Base-by-base conservation (phyloP, 2,113 vertebrate genomes). In the Tachysurus vachellii region DNA sequence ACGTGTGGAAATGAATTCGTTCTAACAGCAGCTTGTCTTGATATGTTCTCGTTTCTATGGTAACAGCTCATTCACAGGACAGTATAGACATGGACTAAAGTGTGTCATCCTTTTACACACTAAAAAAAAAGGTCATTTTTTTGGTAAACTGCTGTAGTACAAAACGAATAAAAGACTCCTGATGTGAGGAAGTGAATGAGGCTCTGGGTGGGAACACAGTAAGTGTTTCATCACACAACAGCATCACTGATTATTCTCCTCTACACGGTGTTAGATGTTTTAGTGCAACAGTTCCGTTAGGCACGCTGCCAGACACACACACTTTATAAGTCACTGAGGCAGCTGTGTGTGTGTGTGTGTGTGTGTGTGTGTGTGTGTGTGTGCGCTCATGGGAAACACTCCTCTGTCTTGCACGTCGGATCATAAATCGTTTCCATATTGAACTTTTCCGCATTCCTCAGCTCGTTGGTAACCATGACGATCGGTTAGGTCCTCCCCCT, bases 341-440 rank as follows among this genome's bases (percentile, higher is more conserved):
- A 54, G 75, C 47, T 82, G 61, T 21, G 71, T 53, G 80, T 26
- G 47, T 80, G 54, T n/a, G 5, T 50, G 28, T 59, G 80, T 26
- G 56, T 47, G 44, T 23, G 79, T 53, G n/a, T 54, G 82, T 83
- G 81, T 66, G 81, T 66, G 81, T 62, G 59, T 11, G n/a, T 3
- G 44, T 2, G 5, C 11, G 16, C 28, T 44, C 71, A 77, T 76
- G 57, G 73, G 75, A 83, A 70, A 83, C 62, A 70, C 61, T 53
- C 50, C 50, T 71, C 62, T 44, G 4, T 44, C 44, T 31, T 14
- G 53, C 79, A 82, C 66, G 85, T 83, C 62, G 19, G 88, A 73
- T 82, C 85, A 86, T 88, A 88, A 88, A 88, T 88, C 80, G 75
- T 75, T 83, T 83, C 84, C 71, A 79, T 86, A 88, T 88, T 64